These are phyloP conservation scores for Eulemur coronatus DNA, from an alignment of 2,797 vertebrate genomes.

Conservation along the genomic window DNA sequence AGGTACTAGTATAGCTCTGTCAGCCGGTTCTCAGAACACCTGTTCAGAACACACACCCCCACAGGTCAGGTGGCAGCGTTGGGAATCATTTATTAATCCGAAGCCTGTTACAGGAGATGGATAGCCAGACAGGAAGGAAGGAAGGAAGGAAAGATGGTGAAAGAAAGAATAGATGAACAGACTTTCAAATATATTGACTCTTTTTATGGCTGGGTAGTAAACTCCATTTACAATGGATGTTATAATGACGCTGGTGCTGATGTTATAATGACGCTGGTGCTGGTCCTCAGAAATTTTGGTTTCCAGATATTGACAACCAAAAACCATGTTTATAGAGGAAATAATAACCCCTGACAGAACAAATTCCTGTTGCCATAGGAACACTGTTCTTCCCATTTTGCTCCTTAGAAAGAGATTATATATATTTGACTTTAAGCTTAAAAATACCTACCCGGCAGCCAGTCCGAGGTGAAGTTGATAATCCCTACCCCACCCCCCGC, in stretches of 20 bases:
- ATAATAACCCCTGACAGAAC: background rate
- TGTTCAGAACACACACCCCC: background rate
- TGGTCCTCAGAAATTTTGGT: background rate
- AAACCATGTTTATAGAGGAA: slow-evolving; percentile 25
- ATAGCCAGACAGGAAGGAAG: background rate
- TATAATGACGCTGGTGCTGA: background rate
- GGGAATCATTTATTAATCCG: background rate
- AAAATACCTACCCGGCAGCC: background rate
- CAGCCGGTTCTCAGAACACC: background rate
- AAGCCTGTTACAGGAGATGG: background rate
- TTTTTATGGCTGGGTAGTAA: background rate
- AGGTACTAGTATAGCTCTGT: background rate
- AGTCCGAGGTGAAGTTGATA: background rate
- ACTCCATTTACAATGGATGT: background rate
- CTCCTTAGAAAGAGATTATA: background rate
- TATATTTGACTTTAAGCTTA: background rate
- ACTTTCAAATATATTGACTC: background rate
- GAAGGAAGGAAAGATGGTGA: background rate
- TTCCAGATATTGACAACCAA: background rate
- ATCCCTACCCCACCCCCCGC: background rate
- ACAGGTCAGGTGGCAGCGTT: background rate
- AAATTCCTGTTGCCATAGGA: slow-evolving; percentile 23
- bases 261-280: background rate
- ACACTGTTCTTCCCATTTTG: background rate
- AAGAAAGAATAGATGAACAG: background rate